phyloP scores from a whole-genome alignment of 1,140 invertebrate genomes.

The Cydia fagiglandana region DNA sequence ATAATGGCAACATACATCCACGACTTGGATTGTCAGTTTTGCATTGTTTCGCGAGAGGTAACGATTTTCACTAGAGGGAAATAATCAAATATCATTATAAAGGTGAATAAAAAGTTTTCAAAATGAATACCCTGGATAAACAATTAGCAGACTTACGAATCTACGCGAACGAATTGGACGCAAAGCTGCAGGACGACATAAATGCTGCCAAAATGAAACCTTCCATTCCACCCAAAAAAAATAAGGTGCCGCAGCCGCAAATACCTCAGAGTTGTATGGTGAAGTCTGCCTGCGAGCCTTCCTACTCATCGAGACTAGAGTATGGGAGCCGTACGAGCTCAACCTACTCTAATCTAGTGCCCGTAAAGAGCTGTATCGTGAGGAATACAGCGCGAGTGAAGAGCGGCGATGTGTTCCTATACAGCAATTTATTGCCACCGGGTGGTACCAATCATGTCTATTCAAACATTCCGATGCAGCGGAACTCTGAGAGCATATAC shows the following conservation, averaged over 20 bases:
- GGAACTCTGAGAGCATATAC: constrained; percentile 68
- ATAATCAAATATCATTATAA: constrained; percentile 36
- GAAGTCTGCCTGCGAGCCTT: constrained; percentile 74
- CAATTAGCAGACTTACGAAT: constrained; percentile 80
- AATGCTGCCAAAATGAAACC: constrained; percentile 70
- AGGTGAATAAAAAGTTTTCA: constrained; percentile 33
- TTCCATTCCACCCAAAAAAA: constrained; percentile 74
- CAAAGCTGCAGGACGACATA: constrained; percentile 78
- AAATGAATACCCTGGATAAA: constrained; percentile 80
- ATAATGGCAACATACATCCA: not conserved
- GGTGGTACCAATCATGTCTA: constrained; percentile 76
- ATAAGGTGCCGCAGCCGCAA: constrained; percentile 69
- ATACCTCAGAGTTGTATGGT: constrained; percentile 79
- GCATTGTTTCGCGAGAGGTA: constrained; percentile 42
- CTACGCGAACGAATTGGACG: constrained; percentile 77
- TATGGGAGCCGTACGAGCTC: constrained; percentile 69
- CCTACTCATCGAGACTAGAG: constrained; percentile 72
- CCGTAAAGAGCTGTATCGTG: constrained; percentile 77
- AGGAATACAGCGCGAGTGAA: constrained; percentile 67
- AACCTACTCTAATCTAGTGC: constrained; percentile 75
- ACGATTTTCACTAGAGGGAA: constrained; percentile 38
- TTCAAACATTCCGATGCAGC: constrained; percentile 73
- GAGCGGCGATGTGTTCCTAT: constrained; percentile 78
- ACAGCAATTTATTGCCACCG: constrained; percentile 79
- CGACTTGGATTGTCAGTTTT: constrained; percentile 39